These are phyloP conservation scores for Rhyacichthys aspro DNA, from an alignment of 2,797 vertebrate species.

Conservation along the genomic window DNA sequence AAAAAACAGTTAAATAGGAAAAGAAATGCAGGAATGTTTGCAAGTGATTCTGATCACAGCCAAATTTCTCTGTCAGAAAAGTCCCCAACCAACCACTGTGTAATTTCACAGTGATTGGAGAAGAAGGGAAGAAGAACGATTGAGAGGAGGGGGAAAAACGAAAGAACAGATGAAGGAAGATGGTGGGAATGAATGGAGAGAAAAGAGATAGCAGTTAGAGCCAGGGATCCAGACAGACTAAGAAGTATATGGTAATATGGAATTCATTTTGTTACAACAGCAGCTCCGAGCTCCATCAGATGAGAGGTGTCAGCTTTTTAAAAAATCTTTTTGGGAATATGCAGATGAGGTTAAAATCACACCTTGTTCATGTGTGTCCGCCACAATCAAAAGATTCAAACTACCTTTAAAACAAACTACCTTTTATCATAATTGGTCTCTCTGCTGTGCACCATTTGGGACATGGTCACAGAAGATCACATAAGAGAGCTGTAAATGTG, in stretches of 20 bases:
- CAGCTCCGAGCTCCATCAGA: conserved; percentile 35
- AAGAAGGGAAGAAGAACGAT: conserved; percentile 43
- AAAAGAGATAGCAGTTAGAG: conserved; percentile 28
- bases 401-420: conserved; percentile 3
- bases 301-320: conserved; percentile 17
- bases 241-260: conserved; percentile 16
- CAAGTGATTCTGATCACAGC: conserved; percentile 67
- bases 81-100: conserved; percentile 63
- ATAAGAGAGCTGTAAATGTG: not conserved
- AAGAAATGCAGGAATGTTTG: conserved; percentile 61
- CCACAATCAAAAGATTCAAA: conserved; percentile 13
- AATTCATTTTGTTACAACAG: conserved; percentile 45
- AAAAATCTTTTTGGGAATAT: conserved; percentile 43
- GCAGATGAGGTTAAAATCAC: conserved; percentile 36
- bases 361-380: conserved; percentile 29
- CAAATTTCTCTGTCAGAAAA: conserved; percentile 70
- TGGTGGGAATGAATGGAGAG: conserved; percentile 40
- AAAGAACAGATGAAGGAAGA: conserved; percentile 38
- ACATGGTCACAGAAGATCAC: conserved; percentile 5
- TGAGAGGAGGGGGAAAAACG: conserved; percentile 25
- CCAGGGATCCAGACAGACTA: conserved; percentile 16
- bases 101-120: conserved; percentile 77
- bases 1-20: conserved; percentile 71
- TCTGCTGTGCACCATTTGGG: conserved; percentile 6
- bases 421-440: conserved; percentile 6